Conservation (phyloP, 2,113 vertebrate species). For the Orthochromis malagaraziensis region DNA sequence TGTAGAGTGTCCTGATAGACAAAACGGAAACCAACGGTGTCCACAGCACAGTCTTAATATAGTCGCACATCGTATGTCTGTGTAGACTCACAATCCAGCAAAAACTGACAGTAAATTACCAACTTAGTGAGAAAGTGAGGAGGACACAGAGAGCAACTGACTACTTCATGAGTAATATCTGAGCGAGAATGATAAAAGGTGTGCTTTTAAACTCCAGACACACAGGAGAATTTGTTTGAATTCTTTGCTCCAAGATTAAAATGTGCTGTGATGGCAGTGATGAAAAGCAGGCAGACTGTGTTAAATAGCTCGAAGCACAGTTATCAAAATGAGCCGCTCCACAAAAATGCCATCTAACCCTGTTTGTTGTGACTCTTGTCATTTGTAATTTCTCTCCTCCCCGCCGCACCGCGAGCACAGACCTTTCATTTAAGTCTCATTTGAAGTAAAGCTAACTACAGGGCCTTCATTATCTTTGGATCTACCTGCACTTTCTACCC, state of each 20-base stretch:
- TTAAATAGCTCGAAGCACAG: neutral
- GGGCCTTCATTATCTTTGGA: slow-evolving; percentile 30
- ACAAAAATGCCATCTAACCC: neutral
- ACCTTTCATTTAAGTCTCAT: neutral
- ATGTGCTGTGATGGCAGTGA: neutral
- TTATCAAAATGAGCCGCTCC: neutral
- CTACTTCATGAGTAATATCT: neutral
- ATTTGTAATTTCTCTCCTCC: neutral
- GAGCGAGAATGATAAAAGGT: neutral
- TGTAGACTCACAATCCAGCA: neutral
- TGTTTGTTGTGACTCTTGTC: neutral
- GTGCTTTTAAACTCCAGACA: neutral
- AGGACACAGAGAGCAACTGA: neutral
- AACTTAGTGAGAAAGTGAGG: neutral
- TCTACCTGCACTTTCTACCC: slow-evolving; percentile 22
- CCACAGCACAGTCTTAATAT: neutral
- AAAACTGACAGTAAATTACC: neutral
- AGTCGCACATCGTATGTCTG: neutral
- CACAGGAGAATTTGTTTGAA: neutral
- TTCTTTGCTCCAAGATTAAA: neutral
- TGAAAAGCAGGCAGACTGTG: neutral
- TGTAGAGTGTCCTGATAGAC: neutral
- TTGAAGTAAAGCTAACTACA: neutral
- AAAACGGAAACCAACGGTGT: neutral
- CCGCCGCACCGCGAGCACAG: neutral